Conservation (phyloP, 2,113 vertebrate species). For the Ploceus nigricollis region DNA sequence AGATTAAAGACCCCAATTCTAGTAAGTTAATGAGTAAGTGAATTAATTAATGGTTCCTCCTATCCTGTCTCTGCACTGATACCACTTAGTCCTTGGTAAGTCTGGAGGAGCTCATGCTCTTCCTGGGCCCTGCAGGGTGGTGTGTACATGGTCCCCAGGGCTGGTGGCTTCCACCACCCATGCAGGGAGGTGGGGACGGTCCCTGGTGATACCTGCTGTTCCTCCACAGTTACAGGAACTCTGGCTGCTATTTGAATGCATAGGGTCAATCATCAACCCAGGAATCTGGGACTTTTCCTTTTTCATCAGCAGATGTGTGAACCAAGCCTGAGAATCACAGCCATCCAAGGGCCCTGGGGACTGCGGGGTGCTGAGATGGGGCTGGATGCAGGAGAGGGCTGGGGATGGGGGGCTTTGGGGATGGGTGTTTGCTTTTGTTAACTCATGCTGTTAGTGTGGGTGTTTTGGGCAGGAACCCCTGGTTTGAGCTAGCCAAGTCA, state of each 20-base stretch:
- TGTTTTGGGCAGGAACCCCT: not conserved
- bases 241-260: fast-evolving
- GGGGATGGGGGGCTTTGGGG: fast-evolving
- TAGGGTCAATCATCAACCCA: not conserved
- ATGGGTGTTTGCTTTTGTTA: not conserved
- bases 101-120: not conserved
- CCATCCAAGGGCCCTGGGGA: not conserved
- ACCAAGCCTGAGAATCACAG: not conserved
- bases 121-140: not conserved
- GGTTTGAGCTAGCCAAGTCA: not conserved
- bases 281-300: not conserved
- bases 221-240: not conserved
- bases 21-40: conserved; percentile 44
- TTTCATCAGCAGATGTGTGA: not conserved
- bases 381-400: not conserved
- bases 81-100: not conserved
- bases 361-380: fast-evolving
- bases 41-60: conserved; percentile 40
- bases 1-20: not conserved
- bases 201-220: not conserved
- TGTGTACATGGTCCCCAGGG: not conserved
- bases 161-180: not conserved
- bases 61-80: not conserved
- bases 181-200: not conserved
- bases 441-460: not conserved